Conservation (phyloP, 2,888 invertebrate genomes). For the Chaetoderma sp. region DNA sequence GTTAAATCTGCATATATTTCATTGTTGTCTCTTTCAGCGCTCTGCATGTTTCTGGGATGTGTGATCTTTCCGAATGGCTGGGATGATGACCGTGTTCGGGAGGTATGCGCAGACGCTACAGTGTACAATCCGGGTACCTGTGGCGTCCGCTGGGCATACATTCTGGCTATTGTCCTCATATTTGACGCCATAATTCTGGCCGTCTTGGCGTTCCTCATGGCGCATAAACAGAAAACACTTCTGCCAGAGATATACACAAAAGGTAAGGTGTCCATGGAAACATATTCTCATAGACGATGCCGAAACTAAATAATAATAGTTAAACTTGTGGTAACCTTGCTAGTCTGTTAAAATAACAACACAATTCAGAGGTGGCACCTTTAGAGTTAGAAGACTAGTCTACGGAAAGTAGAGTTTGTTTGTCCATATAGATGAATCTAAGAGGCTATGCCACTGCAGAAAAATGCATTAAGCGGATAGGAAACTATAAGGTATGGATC, state of each 20-base stretch:
- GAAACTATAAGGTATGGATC: too few species aligned
- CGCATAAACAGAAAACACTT: slow-evolving; percentile 79
- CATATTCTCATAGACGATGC: too few species aligned
- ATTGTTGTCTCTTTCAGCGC: slow-evolving; percentile 76
- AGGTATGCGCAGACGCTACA: slow-evolving; percentile 82
- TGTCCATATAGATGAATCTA: too few species aligned
- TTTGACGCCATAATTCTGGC: slow-evolving; percentile 86
- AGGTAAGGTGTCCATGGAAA: slow-evolving; percentile 40
- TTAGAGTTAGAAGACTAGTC: too few species aligned
- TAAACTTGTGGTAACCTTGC: too few species aligned
- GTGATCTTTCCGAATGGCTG: slow-evolving; percentile 92
- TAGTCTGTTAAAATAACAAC: too few species aligned
- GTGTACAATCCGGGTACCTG: slow-evolving; percentile 82
- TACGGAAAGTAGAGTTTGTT: too few species aligned
- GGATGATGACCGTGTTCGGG: slow-evolving; percentile 84
- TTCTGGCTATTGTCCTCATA: slow-evolving; percentile 90
- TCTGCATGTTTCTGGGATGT: slow-evolving; percentile 88
- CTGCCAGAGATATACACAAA: slow-evolving; percentile 51
- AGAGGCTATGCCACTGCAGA: too few species aligned
- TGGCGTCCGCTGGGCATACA: slow-evolving; percentile 83
- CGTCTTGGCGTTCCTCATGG: slow-evolving; percentile 91
- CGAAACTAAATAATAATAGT: too few species aligned
- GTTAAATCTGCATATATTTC: too few species aligned
- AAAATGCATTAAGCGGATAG: too few species aligned
- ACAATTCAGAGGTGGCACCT: too few species aligned